Evolutionary conservation across 2,888 invertebrate genomes (phyloP).

Genomic region (Itoplectis maculator): DNA sequence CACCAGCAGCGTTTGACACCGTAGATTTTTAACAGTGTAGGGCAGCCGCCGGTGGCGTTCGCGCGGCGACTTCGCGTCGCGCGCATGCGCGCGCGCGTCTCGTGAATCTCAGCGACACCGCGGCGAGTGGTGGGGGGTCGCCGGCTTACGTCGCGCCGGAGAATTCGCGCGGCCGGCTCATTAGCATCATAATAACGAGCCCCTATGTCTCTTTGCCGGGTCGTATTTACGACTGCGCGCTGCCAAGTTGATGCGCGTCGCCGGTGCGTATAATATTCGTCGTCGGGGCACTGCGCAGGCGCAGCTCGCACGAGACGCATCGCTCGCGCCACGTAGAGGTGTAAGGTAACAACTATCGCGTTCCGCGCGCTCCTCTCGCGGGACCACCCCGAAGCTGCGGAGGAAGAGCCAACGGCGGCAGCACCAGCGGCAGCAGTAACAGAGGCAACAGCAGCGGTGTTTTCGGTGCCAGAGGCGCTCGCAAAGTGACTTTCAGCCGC

Average conservation of each 20-base stretch:
- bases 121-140: too few species aligned
- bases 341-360: slow-evolving; percentile 80
- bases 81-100: slow-evolving; percentile 44
- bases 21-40: too few species aligned
- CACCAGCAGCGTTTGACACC: too few species aligned
- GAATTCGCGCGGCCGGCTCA: slow-evolving; percentile 77
- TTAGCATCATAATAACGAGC: slow-evolving; percentile 82
- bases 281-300: slow-evolving; percentile 47
- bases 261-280: slow-evolving; percentile 79
- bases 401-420: slow-evolving; percentile 16
- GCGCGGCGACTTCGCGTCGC: slow-evolving; percentile 8
- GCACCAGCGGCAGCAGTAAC: slow-evolving; percentile 32
- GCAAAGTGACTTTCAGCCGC: background rate
- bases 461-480: slow-evolving; percentile 43
- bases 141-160: slow-evolving; percentile 36
- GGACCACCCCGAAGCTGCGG: slow-evolving; percentile 79
- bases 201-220: slow-evolving; percentile 78
- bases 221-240: slow-evolving; percentile 79
- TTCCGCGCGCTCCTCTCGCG: slow-evolving; percentile 69
- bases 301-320: too few species aligned
- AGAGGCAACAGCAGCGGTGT: too few species aligned
- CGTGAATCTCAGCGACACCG: slow-evolving; percentile 73
- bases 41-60: background rate
- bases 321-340: slow-evolving; percentile 71
- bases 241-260: slow-evolving; percentile 79